Evolutionary conservation across 1,140 invertebrate genomes (phyloP).

Genomic region (Drosophila arawakana): DNA sequence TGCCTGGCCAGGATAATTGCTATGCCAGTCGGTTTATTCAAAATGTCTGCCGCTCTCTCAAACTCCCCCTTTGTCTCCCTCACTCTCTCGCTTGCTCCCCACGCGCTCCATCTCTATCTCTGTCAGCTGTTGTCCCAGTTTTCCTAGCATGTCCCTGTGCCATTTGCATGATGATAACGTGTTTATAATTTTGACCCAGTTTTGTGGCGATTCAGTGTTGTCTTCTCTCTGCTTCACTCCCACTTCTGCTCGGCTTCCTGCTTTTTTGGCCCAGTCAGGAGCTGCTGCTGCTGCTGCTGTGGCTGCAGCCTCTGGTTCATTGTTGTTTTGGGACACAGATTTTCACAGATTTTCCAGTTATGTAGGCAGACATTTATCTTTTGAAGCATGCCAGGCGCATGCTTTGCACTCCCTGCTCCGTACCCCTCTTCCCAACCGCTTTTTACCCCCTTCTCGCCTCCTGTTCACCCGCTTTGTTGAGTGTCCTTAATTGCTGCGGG

Average conservation of each 20-base stretch:
- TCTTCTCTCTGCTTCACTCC: background rate
- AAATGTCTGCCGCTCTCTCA: constrained; percentile 45
- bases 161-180: constrained; percentile 81
- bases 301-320: constrained; percentile 2
- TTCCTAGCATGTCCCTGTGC: constrained; percentile 56
- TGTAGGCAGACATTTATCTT: constrained; percentile 60
- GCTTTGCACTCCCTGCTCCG: constrained; percentile 37
- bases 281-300: background rate
- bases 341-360: constrained; percentile 46
- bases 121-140: constrained; percentile 7
- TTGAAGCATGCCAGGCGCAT: constrained; percentile 46
- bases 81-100: background rate
- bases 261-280: constrained; percentile 3
- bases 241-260: background rate
- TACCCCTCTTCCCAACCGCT: background rate
- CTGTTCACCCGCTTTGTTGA: constrained; percentile 6
- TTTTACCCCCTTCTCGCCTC: too few relatives aligned
- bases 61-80: background rate
- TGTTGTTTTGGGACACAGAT: constrained; percentile 43
- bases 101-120: constrained; percentile 5
- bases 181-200: constrained; percentile 83
- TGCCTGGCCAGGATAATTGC: constrained; percentile 69
- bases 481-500: constrained; percentile 78
- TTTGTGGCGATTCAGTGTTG: constrained; percentile 33
- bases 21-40: constrained; percentile 41